Base-by-base conservation (phyloP, 2,888 invertebrate genomes). In the Leuctra nigra region DNA sequence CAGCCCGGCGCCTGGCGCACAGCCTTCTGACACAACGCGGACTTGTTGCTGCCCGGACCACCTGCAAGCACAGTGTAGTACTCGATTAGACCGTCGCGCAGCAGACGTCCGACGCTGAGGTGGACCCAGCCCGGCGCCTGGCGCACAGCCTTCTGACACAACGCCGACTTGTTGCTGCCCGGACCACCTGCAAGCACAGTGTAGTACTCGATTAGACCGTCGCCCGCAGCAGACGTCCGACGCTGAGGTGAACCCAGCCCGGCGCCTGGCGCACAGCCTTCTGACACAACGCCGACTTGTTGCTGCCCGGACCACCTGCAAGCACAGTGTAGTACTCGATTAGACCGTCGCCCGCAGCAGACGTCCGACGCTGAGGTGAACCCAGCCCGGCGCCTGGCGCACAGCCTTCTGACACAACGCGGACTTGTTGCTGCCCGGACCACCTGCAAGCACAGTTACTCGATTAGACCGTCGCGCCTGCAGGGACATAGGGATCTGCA, bases 231-330 rank as follows among this genome's bases (percentile, higher is more conserved):
- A 89, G 74, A 63, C 86, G 84, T 1, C 94, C 92, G 14, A 93
- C 75, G 64, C 87, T 88, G 62, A 88, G 76, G 67, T 90, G 89
- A 2, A 79, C 79, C 86, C 90, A 89, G 4, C 86, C 86, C 0
- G 80, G 79, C 64, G 83, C 79, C 60, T 83, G 78, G 0, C 79
- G 73, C 2, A 84, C 79, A 0, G 87, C 88, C 62, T 84, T 82
- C 57, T 83, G 77, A 70, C 92, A 92, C 29, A 93, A 74, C 1
- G 80, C 75, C 1, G 87, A 86, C 70, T 95, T 95, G 69, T 93
- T 92, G 69, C 91, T 92, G 54, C 94, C 94, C 0, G 94, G 94
- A 0, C 94, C 94, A 9, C 93, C 91, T 77, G n/a, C n/a, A n/a
- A n/a, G n/a, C n/a, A n/a, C n/a, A n/a, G n/a, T n/a, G n/a, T n/a